Conservation (phyloP, 2,797 vertebrate species). For the Xenentodon cancila region DNA sequence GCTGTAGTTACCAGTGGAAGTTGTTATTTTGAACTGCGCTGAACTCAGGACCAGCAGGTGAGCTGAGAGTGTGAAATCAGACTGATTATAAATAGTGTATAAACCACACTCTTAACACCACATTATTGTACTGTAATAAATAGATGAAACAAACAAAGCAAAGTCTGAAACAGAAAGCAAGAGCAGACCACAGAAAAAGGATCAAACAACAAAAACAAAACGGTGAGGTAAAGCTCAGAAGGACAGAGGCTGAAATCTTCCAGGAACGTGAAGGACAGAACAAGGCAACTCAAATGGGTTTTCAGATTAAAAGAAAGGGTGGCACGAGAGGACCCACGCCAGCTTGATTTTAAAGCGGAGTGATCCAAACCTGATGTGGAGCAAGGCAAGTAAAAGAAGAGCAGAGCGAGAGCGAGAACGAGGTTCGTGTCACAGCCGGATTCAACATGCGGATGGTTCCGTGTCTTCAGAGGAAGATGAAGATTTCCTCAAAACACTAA, state of each 20-base stretch:
- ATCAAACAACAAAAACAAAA: constrained; percentile 19
- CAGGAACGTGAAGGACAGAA: constrained; percentile 41
- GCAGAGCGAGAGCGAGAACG: background rate
- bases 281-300: constrained; percentile 52
- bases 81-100: too few relatives aligned
- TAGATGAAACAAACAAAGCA: background rate
- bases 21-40: background rate
- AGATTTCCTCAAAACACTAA: constrained; percentile 6
- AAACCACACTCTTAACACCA: background rate
- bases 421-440: constrained; percentile 4
- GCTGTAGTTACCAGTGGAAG: constrained; percentile 3
- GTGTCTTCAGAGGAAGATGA: constrained; percentile 1
- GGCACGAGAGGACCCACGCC: constrained; percentile 25
- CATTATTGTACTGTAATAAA: constrained; percentile 5
- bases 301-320: constrained; percentile 27
- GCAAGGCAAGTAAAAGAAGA: constrained; percentile 49
- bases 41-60: background rate
- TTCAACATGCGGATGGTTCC: background rate
- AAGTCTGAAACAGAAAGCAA: constrained; percentile 1
- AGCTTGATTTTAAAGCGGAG: constrained; percentile 22
- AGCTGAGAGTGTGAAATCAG: background rate
- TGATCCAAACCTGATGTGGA: constrained; percentile 45
- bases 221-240: constrained; percentile 10
- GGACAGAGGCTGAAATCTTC: background rate
- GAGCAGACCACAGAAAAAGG: background rate